These are phyloP conservation scores for Diplodus puntazzo DNA, from an alignment of 2,797 vertebrate species.

Conservation along the genomic window DNA sequence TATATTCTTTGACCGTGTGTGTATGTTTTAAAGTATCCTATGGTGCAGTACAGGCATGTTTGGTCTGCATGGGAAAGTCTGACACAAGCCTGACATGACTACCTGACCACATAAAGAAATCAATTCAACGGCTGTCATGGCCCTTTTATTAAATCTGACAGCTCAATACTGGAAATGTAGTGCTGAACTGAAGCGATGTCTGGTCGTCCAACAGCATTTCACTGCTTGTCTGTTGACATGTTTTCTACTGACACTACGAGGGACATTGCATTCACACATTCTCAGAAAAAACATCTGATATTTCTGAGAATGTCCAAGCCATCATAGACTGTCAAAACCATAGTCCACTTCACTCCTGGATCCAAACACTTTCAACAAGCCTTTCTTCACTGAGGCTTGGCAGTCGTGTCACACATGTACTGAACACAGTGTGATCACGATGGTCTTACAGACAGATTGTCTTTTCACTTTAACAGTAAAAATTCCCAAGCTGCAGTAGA, in stretches of 20 bases:
- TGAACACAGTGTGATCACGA: slow-evolving; percentile 28
- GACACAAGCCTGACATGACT: slow-evolving; percentile 28
- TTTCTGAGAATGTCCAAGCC: slow-evolving; percentile 47
- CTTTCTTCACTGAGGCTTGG: slow-evolving; percentile 37
- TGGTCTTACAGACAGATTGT: slow-evolving; percentile 23
- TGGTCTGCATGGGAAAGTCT: slow-evolving; percentile 36
- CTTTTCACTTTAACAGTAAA: slow-evolving; percentile 17
- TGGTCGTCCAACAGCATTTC: slow-evolving; percentile 43
- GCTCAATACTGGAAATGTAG: slow-evolving; percentile 58
- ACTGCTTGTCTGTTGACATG: slow-evolving; percentile 41
- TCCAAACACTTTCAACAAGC: slow-evolving; percentile 27
- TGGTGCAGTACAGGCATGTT: slow-evolving; percentile 37
- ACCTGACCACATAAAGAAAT: slow-evolving; percentile 57
- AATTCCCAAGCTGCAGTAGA: slow-evolving; percentile 17
- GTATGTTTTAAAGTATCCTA: slow-evolving; percentile 21
- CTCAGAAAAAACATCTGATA: slow-evolving; percentile 25
- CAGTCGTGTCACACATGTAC: slow-evolving; percentile 14
- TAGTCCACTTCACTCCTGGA: slow-evolving; percentile 35
- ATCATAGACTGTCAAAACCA: slow-evolving; percentile 44
- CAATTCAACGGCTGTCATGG: slow-evolving; percentile 56
- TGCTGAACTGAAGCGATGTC: slow-evolving; percentile 22
- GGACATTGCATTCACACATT: slow-evolving; percentile 33
- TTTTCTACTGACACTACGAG: slow-evolving; percentile 25
- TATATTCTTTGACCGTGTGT: slow-evolving; percentile 30
- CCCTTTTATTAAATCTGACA: slow-evolving; percentile 53